Evolutionary conservation across 2,113 vertebrate species (phyloP).

Genomic region (Chlorodrepanis virens): DNA sequence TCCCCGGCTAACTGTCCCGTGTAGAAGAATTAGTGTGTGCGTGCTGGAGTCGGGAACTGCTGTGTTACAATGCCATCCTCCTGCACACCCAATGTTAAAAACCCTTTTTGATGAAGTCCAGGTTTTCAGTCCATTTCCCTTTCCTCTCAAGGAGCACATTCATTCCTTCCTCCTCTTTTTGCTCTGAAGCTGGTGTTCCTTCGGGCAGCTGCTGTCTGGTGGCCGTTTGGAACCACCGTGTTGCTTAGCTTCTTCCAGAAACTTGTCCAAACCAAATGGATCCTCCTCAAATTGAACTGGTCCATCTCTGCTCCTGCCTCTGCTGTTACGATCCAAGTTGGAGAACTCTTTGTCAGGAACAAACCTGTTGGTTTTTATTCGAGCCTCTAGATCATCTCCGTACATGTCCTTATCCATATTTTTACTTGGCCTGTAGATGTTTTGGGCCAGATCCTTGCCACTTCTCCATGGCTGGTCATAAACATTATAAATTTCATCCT

Average conservation of each 20-base stretch:
- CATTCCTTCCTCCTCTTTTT: conserved; percentile 98
- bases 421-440: not conserved
- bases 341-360: not conserved
- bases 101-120: not conserved
- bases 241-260: conserved; percentile 98
- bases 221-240: conserved; percentile 94
- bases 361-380: not conserved
- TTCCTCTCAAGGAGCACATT: not conserved
- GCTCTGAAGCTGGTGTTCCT: conserved; percentile 92
- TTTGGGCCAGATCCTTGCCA: not conserved
- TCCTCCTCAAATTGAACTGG: conserved; percentile 98
- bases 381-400: not conserved
- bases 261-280: conserved; percentile 98
- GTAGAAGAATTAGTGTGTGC: not conserved
- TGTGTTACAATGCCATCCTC: not conserved
- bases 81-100: conserved; percentile 14
- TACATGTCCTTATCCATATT: not conserved
- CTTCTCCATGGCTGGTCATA: not conserved
- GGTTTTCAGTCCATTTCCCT: conserved; percentile 27
- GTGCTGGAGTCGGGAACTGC: not conserved
- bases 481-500: not conserved
- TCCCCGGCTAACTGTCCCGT: not conserved
- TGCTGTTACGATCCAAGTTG: not conserved
- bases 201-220: conserved; percentile 88
- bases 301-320: conserved; percentile 45